Evolutionary conservation across 2,797 vertebrate species (phyloP).

Genomic region (Girardinus metallicus): DNA sequence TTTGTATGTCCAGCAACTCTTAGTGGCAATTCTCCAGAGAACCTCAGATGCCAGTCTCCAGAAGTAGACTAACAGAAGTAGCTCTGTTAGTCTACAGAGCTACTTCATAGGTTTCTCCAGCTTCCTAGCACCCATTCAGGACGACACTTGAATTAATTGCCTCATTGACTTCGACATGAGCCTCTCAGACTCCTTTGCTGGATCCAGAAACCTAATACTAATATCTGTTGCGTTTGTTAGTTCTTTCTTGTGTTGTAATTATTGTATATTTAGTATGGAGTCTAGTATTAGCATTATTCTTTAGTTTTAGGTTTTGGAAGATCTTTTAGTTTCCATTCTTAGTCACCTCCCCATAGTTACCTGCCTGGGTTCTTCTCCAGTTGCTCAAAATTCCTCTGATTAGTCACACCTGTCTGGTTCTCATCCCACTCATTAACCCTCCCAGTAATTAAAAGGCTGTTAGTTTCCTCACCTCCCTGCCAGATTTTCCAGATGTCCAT

Average conservation of each 20-base stretch:
- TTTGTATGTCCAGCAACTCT: background rate
- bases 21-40: background rate
- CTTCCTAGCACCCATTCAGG: background rate
- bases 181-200: background rate
- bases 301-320: background rate
- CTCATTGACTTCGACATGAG: background rate
- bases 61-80: too few relatives aligned
- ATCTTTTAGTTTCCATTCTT: background rate
- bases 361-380: background rate
- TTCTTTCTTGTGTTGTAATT: background rate
- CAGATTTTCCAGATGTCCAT: background rate
- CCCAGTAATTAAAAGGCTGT: background rate
- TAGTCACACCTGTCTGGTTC: constrained; percentile 2
- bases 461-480: background rate
- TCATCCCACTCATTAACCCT: background rate
- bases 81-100: background rate
- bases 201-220: background rate
- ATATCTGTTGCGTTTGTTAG: background rate
- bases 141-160: background rate
- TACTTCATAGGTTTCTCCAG: background rate
- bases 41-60: background rate
- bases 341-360: background rate
- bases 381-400: background rate
- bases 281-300: background rate
- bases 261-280: background rate